These are phyloP conservation scores for Lagria hirta DNA, from an alignment of 2,888 invertebrate genomes.

Conservation along the genomic window DNA sequence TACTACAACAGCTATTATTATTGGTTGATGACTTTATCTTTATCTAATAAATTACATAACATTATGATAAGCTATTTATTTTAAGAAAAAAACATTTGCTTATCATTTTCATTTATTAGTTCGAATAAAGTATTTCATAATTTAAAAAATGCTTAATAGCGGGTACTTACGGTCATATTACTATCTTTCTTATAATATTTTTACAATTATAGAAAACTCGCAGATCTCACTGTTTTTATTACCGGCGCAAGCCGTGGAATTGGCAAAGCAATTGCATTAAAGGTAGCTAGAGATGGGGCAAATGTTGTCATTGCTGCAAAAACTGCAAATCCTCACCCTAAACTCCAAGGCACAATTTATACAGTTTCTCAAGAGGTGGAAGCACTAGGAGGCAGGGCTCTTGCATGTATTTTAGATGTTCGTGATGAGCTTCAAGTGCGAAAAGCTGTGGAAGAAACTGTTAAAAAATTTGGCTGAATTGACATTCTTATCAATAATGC, in stretches of 20 bases:
- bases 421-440: constrained; percentile 76
- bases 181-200: too few species aligned
- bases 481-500: constrained; percentile 96
- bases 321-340: constrained; percentile 87
- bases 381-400: constrained; percentile 78
- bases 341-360: constrained; percentile 89
- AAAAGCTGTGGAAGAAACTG: constrained; percentile 72
- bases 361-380: constrained; percentile 91
- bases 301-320: constrained; percentile 91
- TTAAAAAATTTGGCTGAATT: constrained; percentile 90
- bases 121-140: too few species aligned
- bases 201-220: constrained; percentile 66
- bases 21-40: too few species aligned
- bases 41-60: too few species aligned
- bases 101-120: too few species aligned
- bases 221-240: constrained; percentile 90
- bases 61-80: too few species aligned
- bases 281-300: constrained; percentile 89
- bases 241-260: constrained; percentile 97
- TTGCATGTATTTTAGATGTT: constrained; percentile 87
- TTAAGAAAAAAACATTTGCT: too few species aligned
- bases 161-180: too few species aligned
- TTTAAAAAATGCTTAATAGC: too few species aligned
- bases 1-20: too few species aligned
- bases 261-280: constrained; percentile 91